These are phyloP conservation scores for Saguinus imperator DNA, from an alignment of 2,113 vertebrate species.

Conservation along the genomic window DNA sequence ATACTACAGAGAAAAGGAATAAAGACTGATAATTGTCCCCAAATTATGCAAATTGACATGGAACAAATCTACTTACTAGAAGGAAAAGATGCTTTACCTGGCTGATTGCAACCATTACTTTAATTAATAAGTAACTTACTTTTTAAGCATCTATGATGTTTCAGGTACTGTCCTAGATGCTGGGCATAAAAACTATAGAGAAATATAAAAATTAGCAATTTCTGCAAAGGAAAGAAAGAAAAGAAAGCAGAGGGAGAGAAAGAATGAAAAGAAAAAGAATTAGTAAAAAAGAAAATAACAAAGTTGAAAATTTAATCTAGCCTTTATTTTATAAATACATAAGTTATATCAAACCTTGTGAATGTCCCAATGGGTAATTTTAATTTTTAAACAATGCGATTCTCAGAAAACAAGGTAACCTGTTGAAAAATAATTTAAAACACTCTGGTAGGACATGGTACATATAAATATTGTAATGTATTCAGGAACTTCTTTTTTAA, in stretches of 20 bases:
- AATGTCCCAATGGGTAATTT: not conserved
- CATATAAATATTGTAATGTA: not conserved
- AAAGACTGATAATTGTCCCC: not conserved
- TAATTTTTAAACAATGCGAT: not conserved
- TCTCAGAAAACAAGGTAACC: not conserved
- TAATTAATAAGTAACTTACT: not conserved
- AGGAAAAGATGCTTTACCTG: not conserved
- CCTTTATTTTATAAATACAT: not conserved
- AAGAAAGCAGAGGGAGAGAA: not conserved
- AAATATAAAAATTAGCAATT: not conserved
- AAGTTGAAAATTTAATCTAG: not conserved
- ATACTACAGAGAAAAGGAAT: not conserved
- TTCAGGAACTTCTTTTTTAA: not conserved
- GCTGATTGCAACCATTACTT: not conserved
- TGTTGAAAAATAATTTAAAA: not conserved
- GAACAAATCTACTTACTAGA: not conserved
- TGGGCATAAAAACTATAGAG: not conserved
- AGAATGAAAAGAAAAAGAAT: not conserved
- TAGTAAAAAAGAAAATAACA: not conserved
- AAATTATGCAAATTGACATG: not conserved
- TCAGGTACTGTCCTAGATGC: not conserved
- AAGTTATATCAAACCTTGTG: not conserved
- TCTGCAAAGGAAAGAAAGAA: not conserved
- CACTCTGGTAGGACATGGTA: not conserved
- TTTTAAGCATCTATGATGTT: not conserved